Evolutionary conservation across 1,140 invertebrate genomes (phyloP).

Genomic region (Drosophila virilis): DNA sequence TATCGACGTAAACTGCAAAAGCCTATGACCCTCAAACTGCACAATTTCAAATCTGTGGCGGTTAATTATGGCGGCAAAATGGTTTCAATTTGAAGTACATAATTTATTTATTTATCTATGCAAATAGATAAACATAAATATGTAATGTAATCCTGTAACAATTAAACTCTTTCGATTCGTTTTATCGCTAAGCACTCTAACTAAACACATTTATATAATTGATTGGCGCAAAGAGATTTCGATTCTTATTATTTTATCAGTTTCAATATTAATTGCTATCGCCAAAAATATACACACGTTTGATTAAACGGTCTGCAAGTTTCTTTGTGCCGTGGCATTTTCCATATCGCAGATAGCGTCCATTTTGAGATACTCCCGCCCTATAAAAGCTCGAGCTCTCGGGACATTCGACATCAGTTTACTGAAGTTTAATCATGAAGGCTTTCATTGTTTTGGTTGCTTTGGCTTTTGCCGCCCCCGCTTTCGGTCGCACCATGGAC

Average conservation of each 20-base stretch:
- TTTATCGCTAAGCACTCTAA: not conserved
- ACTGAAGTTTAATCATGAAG: slow-evolving; percentile 48
- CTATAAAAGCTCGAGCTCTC: slow-evolving; percentile 5
- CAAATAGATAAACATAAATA: too few relatives aligned
- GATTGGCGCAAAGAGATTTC: not conserved
- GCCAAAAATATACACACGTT: not conserved
- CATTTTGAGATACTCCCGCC: not conserved
- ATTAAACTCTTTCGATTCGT: too few relatives aligned
- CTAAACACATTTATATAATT: not conserved
- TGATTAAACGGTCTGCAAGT: slow-evolving; percentile 1
- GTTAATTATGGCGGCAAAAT: not conserved
- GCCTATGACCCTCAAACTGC: not conserved
- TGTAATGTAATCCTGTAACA: too few relatives aligned
- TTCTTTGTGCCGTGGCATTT: not conserved
- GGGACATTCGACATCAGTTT: slow-evolving; percentile 25
- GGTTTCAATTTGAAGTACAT: not conserved
- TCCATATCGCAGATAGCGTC: not conserved
- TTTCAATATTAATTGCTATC: not conserved
- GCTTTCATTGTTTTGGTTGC: slow-evolving; percentile 42
- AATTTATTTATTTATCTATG: too few relatives aligned
- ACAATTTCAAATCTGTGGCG: not conserved
- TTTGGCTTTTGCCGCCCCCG: slow-evolving; percentile 40
- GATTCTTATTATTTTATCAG: not conserved
- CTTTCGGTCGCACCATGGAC: slow-evolving; percentile 58
- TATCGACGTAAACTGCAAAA: not conserved